Conservation (phyloP, 2,888 invertebrate genomes). For the Loripinus fragilis region DNA sequence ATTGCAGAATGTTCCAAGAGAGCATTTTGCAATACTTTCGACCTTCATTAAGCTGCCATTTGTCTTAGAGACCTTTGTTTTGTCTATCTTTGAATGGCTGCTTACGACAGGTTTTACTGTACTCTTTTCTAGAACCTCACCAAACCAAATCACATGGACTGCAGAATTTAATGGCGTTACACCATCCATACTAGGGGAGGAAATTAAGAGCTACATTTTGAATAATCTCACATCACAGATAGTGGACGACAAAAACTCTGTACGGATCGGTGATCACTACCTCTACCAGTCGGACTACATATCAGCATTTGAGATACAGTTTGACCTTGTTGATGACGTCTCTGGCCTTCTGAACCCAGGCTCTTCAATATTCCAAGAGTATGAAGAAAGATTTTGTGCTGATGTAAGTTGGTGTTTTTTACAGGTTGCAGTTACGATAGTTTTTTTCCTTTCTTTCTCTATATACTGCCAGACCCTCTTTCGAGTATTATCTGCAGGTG, state of each 20-base stretch:
- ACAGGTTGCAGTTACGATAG: too few species aligned
- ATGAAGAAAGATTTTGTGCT: neutral
- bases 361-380: neutral
- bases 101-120: too few species aligned
- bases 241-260: neutral
- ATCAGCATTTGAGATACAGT: neutral
- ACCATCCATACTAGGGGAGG: neutral
- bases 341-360: neutral
- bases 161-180: neutral
- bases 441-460: too few species aligned
- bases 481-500: too few species aligned
- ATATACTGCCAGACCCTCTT: too few species aligned
- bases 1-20: too few species aligned
- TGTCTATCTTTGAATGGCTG: too few species aligned
- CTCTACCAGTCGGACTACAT: constrained; percentile 1
- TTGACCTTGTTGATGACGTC: neutral
- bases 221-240: neutral
- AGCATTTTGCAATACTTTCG: too few species aligned
- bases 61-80: too few species aligned
- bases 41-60: too few species aligned
- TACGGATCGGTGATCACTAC: neutral
- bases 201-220: neutral
- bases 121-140: neutral
- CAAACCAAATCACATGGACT: neutral
- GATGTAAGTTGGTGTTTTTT: neutral